Evolutionary conservation across 2,797 vertebrate species (phyloP).

Genomic region (Diglossa cyanea): DNA sequence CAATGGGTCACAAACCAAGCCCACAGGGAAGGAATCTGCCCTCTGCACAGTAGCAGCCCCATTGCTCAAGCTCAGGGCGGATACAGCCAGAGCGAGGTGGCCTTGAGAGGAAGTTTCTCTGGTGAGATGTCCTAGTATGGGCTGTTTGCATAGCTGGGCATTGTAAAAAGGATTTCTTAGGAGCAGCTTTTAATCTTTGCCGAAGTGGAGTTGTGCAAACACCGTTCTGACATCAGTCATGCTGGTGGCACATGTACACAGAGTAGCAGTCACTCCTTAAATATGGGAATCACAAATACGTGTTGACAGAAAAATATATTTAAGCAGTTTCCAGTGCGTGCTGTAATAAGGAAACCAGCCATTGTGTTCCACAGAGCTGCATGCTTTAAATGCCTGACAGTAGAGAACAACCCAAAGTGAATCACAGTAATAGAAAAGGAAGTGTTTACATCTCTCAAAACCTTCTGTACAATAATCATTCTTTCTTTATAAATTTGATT

Average conservation of each 20-base stretch:
- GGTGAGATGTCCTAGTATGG: conserved; percentile 38
- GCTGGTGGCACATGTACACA: background rate
- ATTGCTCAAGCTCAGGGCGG: background rate
- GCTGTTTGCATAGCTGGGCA: background rate
- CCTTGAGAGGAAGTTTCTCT: conserved; percentile 11
- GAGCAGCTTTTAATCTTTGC: conserved; percentile 4
- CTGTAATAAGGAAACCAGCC: conserved; percentile 13
- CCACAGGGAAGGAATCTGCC: background rate
- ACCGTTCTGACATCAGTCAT: conserved; percentile 14
- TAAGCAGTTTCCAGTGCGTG: background rate
- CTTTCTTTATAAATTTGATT: conserved; percentile 31
- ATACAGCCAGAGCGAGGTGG: accelerated
- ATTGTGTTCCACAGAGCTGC: conserved; percentile 12
- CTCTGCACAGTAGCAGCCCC: background rate
- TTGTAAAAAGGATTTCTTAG: background rate
- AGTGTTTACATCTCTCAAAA: conserved; percentile 24
- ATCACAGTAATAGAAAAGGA: background rate
- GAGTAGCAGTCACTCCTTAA: conserved; percentile 15
- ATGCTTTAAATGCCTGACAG: background rate
- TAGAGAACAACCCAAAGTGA: conserved; percentile 3
- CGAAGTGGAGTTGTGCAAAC: background rate
- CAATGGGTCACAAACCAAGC: background rate
- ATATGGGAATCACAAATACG: background rate
- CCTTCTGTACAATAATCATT: background rate
- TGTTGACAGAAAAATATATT: background rate